These are phyloP conservation scores for Rynchops niger DNA, from an alignment of 2,113 vertebrate genomes.

Conservation along the genomic window DNA sequence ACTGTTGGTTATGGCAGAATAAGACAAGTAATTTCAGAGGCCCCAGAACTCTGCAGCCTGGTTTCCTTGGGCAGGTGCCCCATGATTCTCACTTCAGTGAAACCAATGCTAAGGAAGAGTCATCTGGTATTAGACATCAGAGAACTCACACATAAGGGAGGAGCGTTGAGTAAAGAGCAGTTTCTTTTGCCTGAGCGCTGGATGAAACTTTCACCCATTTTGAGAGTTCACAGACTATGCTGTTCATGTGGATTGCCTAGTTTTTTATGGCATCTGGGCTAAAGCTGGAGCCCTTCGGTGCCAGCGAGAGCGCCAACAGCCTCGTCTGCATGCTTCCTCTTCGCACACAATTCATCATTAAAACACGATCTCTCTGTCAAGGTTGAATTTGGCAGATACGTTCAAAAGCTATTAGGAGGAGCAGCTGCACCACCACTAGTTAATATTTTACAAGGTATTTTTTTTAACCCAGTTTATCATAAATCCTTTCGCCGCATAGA, in stretches of 20 bases:
- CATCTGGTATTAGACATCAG: not conserved
- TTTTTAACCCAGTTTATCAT: not conserved
- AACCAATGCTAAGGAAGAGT: not conserved
- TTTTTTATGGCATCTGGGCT: not conserved
- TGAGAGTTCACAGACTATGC: not conserved
- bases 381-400: not conserved
- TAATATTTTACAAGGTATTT: constrained; percentile 8
- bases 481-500: not conserved
- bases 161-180: not conserved
- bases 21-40: not conserved
- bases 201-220: not conserved
- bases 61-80: not conserved
- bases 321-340: not conserved
- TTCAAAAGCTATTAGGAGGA: constrained; percentile 1
- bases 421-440: not conserved
- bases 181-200: not conserved
- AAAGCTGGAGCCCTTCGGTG: not conserved
- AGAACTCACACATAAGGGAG: not conserved
- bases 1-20: not conserved
- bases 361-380: not conserved
- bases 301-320: not conserved
- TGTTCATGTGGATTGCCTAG: not conserved
- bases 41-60: not conserved
- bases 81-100: not conserved
- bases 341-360: not conserved